phyloP scores from a whole-genome alignment of 2,888 invertebrate species.

The Tryphoninae sp. region DNA sequence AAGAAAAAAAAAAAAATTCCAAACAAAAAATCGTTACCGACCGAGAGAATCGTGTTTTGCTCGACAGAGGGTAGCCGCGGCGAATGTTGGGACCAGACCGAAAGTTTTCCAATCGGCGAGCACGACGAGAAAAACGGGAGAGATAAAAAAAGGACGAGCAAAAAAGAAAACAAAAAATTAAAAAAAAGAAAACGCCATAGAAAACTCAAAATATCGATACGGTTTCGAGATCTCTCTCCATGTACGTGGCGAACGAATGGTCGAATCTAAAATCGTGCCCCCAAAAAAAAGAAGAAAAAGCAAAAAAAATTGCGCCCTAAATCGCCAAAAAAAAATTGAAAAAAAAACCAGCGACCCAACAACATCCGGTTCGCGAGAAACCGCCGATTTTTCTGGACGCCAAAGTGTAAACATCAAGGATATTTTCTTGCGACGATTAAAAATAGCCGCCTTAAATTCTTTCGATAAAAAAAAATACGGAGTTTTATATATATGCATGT shows the following conservation, averaged over 20 bases:
- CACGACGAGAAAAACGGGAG: constrained; percentile 35
- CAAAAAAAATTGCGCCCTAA: neutral
- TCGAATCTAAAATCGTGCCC: constrained; percentile 10
- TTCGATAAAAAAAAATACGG: constrained; percentile 23
- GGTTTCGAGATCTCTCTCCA: neutral
- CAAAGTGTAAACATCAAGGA: constrained; percentile 12
- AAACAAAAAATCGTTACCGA: constrained; percentile 1
- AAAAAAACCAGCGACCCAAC: neutral
- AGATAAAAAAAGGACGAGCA: constrained; percentile 23
- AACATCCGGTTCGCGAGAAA: neutral
- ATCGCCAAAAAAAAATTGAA: neutral
- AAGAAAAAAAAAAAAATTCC: neutral
- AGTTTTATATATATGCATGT: neutral
- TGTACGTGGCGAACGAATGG: neutral
- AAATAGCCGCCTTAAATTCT: constrained; percentile 49
- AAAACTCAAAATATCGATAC: constrained; percentile 18
- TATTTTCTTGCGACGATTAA: constrained; percentile 5
- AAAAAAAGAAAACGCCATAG: constrained; percentile 26
- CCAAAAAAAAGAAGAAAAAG: neutral
- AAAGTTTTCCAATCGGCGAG: constrained; percentile 71
- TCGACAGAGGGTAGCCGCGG: constrained; percentile 66
- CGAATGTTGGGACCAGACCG: constrained; percentile 77
- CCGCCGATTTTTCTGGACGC: constrained; percentile 12
- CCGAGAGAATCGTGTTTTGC: constrained; percentile 45
- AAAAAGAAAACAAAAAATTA: constrained; percentile 2